Percentiles rank a stretch among this genome's conserved stretches.
Evolutionary conservation across 2,113 vertebrate species (phyloP).

Genomic region (Mus musculus): GRCm39 chr16:23299001-23299500

Average conservation of each 20-base stretch:
- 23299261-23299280: background rate
- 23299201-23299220: background rate
- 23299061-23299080: slow-evolving; percentile 48
- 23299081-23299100: slow-evolving; percentile 36
- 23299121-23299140: background rate
- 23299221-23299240: background rate
- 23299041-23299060: slow-evolving; percentile 53
- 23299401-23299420: no score
- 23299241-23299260: background rate
- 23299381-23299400: no score
- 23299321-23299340: no score
- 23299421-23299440: background rate
- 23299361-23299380: no score
- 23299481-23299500: background rate
- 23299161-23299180: background rate
- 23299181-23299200: background rate
- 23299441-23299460: background rate
- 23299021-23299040: slow-evolving; percentile 79
- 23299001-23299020: slow-evolving; percentile 85
- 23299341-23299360: no score
- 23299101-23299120: slow-evolving; percentile 35
- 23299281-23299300: background rate
- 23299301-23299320: background rate
- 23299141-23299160: background rate
- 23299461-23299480: background rate